Conservation (phyloP, 2,797 vertebrate species). For the Botia kubotai region DNA sequence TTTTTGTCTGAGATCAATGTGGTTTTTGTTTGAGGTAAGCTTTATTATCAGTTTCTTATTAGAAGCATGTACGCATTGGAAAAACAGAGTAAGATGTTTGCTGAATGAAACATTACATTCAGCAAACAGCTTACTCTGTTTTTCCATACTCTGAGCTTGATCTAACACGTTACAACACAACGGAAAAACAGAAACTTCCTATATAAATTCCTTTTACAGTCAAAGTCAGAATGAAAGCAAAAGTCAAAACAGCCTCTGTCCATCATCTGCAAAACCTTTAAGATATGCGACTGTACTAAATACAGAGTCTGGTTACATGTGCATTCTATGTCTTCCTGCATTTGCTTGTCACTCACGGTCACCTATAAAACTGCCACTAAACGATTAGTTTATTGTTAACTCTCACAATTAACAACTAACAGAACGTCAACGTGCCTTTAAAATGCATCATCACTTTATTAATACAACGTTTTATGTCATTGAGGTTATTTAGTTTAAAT, state of each 20-base stretch:
- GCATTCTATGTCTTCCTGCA: background rate
- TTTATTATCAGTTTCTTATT: background rate
- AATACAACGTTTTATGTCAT: too few species aligned
- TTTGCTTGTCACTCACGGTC: slow-evolving; percentile 7
- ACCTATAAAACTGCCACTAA: background rate
- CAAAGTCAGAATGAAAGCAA: slow-evolving; percentile 23
- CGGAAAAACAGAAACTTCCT: background rate
- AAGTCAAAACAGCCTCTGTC: slow-evolving; percentile 30
- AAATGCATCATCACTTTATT: too few species aligned
- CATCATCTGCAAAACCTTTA: background rate
- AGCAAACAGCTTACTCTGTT: slow-evolving; percentile 24
- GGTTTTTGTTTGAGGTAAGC: slow-evolving; percentile 3
- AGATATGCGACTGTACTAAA: slow-evolving; percentile 4
- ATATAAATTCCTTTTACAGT: slow-evolving; percentile 4
- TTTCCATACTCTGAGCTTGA: slow-evolving; percentile 25
- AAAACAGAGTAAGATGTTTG: background rate
- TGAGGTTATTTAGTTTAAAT: background rate
- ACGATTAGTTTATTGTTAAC: background rate
- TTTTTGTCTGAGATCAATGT: background rate
- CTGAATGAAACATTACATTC: slow-evolving; percentile 5
- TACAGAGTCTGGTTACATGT: background rate
- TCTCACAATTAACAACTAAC: background rate
- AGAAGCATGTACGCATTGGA: background rate
- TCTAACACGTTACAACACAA: slow-evolving; percentile 25
- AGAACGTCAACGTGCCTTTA: background rate